Evolutionary conservation across 2,888 invertebrate species (phyloP).

Genomic region (Trichacis sp.): DNA sequence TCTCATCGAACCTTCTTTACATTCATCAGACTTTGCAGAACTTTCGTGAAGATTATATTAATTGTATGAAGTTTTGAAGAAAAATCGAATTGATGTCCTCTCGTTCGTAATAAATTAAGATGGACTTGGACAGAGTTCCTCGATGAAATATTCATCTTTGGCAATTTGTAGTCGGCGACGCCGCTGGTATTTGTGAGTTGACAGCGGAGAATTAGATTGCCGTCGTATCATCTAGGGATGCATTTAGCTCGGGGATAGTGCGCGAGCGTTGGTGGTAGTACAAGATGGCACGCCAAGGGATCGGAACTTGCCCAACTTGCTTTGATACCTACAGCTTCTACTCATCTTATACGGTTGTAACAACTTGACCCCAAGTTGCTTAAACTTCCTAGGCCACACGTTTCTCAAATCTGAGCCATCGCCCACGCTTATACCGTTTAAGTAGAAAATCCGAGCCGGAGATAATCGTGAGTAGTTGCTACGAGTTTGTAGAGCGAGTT

Average conservation of each 20-base stretch:
- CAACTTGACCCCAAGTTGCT: slow-evolving; percentile 56
- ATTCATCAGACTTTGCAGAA: too few species aligned
- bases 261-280: slow-evolving; percentile 54
- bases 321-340: slow-evolving; percentile 54
- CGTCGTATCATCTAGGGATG: slow-evolving; percentile 45
- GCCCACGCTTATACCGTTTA: slow-evolving; percentile 31
- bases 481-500: slow-evolving; percentile 3
- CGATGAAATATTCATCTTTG: slow-evolving; percentile 42
- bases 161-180: slow-evolving; percentile 33
- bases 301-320: slow-evolving; percentile 68
- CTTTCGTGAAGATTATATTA: too few species aligned
- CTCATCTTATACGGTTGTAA: slow-evolving; percentile 62
- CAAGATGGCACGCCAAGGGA: slow-evolving; percentile 61
- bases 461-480: slow-evolving; percentile 21
- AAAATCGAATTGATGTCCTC: too few species aligned
- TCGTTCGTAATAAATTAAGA: slow-evolving; percentile 15
- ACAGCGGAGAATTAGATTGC: slow-evolving; percentile 42
- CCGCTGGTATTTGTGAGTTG: slow-evolving; percentile 40
- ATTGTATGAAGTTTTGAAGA: too few species aligned
- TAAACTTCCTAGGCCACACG: slow-evolving; percentile 59
- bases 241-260: slow-evolving; percentile 55
- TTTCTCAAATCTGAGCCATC: slow-evolving; percentile 58
- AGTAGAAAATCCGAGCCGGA: slow-evolving; percentile 27
- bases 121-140: slow-evolving; percentile 30
- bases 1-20: too few species aligned